Percentiles rank a stretch among this genome's conserved stretches.
These are phyloP conservation scores for Heliconius himera DNA, from an alignment of 1,140 invertebrate species.

Conservation along the genomic window DNA sequence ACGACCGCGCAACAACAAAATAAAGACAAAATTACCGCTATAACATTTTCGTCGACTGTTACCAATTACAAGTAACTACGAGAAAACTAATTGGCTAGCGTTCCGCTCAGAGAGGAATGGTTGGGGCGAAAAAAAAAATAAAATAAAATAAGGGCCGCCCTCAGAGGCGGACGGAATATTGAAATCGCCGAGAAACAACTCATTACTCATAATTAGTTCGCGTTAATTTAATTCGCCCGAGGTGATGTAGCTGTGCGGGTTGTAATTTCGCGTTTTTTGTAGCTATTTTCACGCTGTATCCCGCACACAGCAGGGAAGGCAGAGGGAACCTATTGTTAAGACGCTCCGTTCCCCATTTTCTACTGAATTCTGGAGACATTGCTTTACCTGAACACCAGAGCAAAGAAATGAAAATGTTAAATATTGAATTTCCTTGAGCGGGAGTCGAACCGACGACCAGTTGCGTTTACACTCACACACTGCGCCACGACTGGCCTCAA, in stretches of 20 bases:
- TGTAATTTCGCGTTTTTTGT: slow-evolving; percentile 45
- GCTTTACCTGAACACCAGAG: too few relatives aligned
- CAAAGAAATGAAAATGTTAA: too few relatives aligned
- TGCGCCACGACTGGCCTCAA: slow-evolving; percentile 16
- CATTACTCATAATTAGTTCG: slow-evolving; percentile 74
- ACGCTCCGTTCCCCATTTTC: too few relatives aligned
- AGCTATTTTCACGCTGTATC: too few relatives aligned
- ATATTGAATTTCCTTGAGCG: too few relatives aligned
- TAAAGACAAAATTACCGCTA: slow-evolving; percentile 28
- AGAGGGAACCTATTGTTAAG: too few relatives aligned
- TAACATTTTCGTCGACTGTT: slow-evolving; percentile 39
- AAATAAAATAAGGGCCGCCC: slow-evolving; percentile 45
- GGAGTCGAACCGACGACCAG: too few relatives aligned
- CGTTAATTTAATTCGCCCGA: slow-evolving; percentile 65
- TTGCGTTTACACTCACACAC: too few relatives aligned
- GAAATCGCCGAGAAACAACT: slow-evolving; percentile 58
- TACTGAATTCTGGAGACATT: too few relatives aligned
- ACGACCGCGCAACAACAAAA: slow-evolving; percentile 25
- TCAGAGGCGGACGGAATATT: slow-evolving; percentile 58
- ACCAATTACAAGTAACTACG: slow-evolving; percentile 48
- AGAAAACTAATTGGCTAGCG: slow-evolving; percentile 56
- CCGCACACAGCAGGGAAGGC: too few relatives aligned
- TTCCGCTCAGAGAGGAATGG: slow-evolving; percentile 50
- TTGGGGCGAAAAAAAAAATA: slow-evolving; percentile 53
- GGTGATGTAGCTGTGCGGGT: slow-evolving; percentile 51